Conservation (phyloP, 30 jellyfish, hydroid and myxozoan genomes). For the Sanderia malayensis region DNA sequence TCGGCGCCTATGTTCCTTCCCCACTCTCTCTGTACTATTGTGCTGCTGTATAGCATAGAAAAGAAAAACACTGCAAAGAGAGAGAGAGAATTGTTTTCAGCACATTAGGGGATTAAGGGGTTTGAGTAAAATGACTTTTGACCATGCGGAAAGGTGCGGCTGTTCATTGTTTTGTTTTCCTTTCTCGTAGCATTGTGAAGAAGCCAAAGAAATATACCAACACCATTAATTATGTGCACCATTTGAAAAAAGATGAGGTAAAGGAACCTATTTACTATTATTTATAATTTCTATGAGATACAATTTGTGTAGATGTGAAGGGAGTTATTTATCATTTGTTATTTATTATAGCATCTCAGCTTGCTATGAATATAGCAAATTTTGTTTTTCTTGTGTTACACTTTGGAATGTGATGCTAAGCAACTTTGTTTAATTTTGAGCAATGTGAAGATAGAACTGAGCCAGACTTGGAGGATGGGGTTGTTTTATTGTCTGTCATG, state of each 20-base stretch:
- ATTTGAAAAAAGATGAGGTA: slow-evolving; percentile 3
- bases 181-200: background rate
- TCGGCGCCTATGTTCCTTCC: background rate
- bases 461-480: slow-evolving; percentile 58
- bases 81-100: no score
- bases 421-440: background rate
- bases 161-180: background rate
- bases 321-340: background rate
- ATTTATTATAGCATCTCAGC: background rate
- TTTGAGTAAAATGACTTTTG: background rate
- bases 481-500: slow-evolving; percentile 46
- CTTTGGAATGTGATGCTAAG: background rate
- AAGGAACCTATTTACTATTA: background rate
- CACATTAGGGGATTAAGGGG: background rate
- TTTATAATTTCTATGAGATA: background rate
- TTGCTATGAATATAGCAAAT: background rate
- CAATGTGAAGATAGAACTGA: background rate
- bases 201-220: background rate
- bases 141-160: background rate
- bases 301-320: background rate
- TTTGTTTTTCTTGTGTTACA: background rate
- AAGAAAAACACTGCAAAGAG: background rate
- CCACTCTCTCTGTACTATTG: background rate
- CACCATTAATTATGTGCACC: background rate
- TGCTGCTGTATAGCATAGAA: background rate